A percentile compares a stretch with the other conserved stretches of the same genome.
These are phyloP conservation scores for Orthonychiurus folsomi DNA, from an alignment of 2,888 invertebrate species.

Conservation along the genomic window DNA sequence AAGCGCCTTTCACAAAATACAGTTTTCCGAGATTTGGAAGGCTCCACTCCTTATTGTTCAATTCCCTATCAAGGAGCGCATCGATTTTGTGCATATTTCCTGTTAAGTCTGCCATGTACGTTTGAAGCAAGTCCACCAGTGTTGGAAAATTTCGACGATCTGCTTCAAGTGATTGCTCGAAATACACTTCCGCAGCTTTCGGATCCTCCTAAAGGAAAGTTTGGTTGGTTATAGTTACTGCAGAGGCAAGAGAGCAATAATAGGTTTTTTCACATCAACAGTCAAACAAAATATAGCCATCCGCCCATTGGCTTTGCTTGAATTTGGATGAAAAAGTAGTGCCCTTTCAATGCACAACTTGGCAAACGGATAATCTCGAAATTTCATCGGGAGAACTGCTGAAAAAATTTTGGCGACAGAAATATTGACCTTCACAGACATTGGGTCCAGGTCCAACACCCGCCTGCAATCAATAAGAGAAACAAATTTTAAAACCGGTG, in stretches of 20 bases:
- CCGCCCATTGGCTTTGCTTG: conserved; percentile 8
- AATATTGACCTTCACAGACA: conserved; percentile 3
- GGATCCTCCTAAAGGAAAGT: background rate
- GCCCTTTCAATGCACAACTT: conserved; percentile 10
- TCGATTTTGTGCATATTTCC: background rate
- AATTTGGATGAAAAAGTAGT: conserved; percentile 9
- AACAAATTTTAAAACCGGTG: no score
- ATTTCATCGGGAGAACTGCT: background rate
- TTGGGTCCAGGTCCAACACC: conserved; percentile 5
- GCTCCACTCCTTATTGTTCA: background rate
- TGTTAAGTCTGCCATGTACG: background rate
- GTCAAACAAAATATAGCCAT: conserved; percentile 7
- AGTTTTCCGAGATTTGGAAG: background rate
- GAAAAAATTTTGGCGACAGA: background rate
- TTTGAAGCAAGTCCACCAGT: background rate
- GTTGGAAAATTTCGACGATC: background rate
- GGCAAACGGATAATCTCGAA: conserved; percentile 1
- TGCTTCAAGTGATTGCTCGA: background rate
- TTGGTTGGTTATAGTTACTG: background rate
- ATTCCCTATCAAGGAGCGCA: background rate
- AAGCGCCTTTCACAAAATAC: background rate
- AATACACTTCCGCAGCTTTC: background rate
- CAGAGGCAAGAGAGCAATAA: no score
- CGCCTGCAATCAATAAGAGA: no score
- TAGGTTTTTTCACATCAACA: background rate